A percentile compares a stretch with the other conserved stretches of the same genome.
These are phyloP conservation scores for Cerceris ruficornis DNA, from an alignment of 2,888 invertebrate species.

Conservation along the genomic window DNA sequence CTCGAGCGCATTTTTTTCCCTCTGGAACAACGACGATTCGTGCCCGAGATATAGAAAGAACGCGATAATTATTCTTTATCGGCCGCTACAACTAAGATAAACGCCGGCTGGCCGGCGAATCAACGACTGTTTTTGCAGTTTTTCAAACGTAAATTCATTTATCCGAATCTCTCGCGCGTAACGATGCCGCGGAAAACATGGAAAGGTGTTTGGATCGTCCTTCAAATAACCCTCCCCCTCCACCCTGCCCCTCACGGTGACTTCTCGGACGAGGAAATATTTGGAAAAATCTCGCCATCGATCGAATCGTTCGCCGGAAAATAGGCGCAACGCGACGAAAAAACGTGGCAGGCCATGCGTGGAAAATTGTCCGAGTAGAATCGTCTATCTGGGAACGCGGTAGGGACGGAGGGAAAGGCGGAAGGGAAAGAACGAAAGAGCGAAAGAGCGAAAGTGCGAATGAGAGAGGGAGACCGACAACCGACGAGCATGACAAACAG, in stretches of 20 bases:
- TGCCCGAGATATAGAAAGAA: not conserved
- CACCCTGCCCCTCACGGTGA: not conserved
- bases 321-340: slow-evolving; percentile 65
- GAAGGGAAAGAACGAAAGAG: not conserved
- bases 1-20: too few species aligned
- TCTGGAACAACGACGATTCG: slow-evolving; percentile 8
- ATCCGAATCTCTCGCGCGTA: too few species aligned
- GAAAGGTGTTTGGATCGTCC: too few species aligned
- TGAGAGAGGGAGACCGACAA: slow-evolving; percentile 32
- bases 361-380: slow-evolving; percentile 64
- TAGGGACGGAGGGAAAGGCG: slow-evolving; percentile 6
- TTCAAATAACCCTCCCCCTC: not conserved
- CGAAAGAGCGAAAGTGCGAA: not conserved
- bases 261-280: slow-evolving; percentile 3
- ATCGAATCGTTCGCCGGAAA: slow-evolving; percentile 65
- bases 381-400: slow-evolving; percentile 33
- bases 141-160: too few species aligned
- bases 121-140: not conserved
- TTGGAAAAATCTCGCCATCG: slow-evolving; percentile 49
- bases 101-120: not conserved
- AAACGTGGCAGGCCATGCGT: slow-evolving; percentile 65
- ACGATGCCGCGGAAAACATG: too few species aligned
- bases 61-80: too few species aligned
- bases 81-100: not conserved
- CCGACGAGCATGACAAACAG: slow-evolving; percentile 52